These are phyloP conservation scores for Hestina assimilis DNA, from an alignment of 1,140 invertebrate genomes.

Conservation along the genomic window DNA sequence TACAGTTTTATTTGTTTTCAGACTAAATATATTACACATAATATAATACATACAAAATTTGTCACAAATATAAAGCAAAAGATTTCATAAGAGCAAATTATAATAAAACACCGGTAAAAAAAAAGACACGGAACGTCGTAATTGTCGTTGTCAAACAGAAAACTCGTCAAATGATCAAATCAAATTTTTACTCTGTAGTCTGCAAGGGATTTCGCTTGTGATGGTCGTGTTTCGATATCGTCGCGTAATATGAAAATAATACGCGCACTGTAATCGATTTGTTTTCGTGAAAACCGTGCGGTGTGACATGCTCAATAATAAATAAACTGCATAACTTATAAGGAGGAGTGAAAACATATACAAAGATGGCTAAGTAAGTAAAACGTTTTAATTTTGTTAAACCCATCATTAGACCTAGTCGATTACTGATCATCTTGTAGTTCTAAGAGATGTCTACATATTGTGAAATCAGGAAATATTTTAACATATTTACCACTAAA, in stretches of 20 bases:
- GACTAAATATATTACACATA: too few relatives aligned
- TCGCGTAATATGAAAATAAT: slow-evolving; percentile 34
- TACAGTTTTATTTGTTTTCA: too few relatives aligned
- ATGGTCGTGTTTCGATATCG: slow-evolving; percentile 19
- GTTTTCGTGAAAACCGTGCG: slow-evolving; percentile 11
- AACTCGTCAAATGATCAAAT: neutral
- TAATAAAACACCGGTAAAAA: too few relatives aligned
- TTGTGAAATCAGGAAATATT: slow-evolving; percentile 4
- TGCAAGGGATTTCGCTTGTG: neutral
- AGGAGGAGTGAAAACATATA: slow-evolving; percentile 15
- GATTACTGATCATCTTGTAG: slow-evolving; percentile 3
- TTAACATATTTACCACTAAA: too few relatives aligned
- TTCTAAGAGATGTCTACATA: neutral
- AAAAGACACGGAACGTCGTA: too few relatives aligned
- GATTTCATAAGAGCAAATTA: too few relatives aligned
- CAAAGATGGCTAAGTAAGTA: slow-evolving; percentile 66
- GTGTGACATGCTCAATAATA: slow-evolving; percentile 37
- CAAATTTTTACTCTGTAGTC: slow-evolving; percentile 21
- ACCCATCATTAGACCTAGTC: slow-evolving; percentile 9
- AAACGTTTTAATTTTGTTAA: slow-evolving; percentile 16
- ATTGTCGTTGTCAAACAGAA: neutral
- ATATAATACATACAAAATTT: too few relatives aligned
- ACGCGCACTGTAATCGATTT: slow-evolving; percentile 38
- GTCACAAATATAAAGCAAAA: too few relatives aligned
- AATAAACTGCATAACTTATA: slow-evolving; percentile 6